A percentile compares a stretch with the other conserved stretches of the same genome.
These are phyloP conservation scores for Gonioctena quinquepunctata DNA, from an alignment of 1,140 invertebrate genomes.

Conservation along the genomic window DNA sequence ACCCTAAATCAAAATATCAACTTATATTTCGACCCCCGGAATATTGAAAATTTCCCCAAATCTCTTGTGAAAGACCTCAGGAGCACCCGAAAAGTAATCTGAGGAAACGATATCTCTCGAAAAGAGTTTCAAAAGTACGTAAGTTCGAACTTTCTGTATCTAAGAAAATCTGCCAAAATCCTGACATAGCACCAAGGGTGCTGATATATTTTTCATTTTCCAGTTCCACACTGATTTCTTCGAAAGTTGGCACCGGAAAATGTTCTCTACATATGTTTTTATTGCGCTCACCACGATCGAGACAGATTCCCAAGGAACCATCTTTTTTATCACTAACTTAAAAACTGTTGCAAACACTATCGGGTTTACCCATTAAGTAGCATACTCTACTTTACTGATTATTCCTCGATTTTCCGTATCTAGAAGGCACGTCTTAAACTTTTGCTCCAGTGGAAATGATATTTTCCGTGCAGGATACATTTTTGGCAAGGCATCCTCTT, in stretches of 20 bases:
- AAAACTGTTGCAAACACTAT: constrained; percentile 1
- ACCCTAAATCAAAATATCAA: background rate
- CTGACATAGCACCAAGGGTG: too few species aligned
- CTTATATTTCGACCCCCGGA: background rate
- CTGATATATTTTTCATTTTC: too few species aligned
- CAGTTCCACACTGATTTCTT: background rate
- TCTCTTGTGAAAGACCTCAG: background rate
- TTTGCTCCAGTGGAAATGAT: background rate
- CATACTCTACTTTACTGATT: constrained; percentile 6
- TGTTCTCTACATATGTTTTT: background rate
- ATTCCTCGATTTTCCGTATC: background rate
- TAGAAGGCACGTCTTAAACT: background rate
- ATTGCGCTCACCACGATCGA: background rate
- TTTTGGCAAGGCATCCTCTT: too few species aligned
- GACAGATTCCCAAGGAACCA: background rate
- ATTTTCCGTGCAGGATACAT: background rate
- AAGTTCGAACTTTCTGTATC: too few species aligned
- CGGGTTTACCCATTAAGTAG: constrained; percentile 9
- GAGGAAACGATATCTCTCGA: background rate
- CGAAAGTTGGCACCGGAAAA: background rate
- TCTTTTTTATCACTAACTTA: too few species aligned
- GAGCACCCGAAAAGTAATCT: background rate
- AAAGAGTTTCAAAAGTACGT: background rate
- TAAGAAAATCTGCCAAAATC: too few species aligned
- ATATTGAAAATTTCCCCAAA: background rate